Evolutionary conservation across 2,113 vertebrate genomes (phyloP).

Genomic region (Ibidorhyncha struthersii): DNA sequence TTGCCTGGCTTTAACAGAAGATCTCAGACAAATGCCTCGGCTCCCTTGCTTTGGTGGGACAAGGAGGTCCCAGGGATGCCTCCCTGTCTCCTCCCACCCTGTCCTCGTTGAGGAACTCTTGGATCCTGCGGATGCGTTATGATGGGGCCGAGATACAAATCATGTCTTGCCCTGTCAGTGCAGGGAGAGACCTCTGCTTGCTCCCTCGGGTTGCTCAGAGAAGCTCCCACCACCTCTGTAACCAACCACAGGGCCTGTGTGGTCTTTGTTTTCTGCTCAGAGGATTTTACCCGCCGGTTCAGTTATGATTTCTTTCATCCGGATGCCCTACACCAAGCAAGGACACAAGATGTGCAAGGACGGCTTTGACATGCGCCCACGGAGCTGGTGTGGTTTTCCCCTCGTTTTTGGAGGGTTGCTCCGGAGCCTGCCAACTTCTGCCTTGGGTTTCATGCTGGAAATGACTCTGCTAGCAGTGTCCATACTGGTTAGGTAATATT

Average conservation of each 20-base stretch:
- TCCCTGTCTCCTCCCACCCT: neutral
- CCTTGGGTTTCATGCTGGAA: neutral
- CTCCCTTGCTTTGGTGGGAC: neutral
- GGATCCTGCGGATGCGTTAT: rapidly evolving
- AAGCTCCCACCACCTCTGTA: neutral
- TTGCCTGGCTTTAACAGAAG: neutral
- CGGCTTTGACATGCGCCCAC: rapidly evolving
- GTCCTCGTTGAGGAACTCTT: neutral
- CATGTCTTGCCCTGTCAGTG: rapidly evolving
- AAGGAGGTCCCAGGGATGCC: neutral
- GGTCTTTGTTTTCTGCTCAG: neutral
- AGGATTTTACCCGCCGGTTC: neutral
- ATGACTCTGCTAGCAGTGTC: neutral
- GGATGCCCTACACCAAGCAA: neutral
- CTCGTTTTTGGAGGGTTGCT: neutral
- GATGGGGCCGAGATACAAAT: neutral
- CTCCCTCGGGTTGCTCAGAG: neutral
- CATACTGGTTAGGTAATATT: neutral
- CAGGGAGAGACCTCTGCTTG: neutral
- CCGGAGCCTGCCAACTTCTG: neutral
- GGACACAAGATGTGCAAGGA: rapidly evolving
- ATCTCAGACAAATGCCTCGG: rapidly evolving
- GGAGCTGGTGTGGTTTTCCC: neutral
- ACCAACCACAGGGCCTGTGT: rapidly evolving
- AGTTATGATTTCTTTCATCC: neutral